A percentile compares a stretch with the other conserved stretches of the same genome.
Conservation (phyloP, 2,797 vertebrate genomes). For the Cyprinella venusta region DNA sequence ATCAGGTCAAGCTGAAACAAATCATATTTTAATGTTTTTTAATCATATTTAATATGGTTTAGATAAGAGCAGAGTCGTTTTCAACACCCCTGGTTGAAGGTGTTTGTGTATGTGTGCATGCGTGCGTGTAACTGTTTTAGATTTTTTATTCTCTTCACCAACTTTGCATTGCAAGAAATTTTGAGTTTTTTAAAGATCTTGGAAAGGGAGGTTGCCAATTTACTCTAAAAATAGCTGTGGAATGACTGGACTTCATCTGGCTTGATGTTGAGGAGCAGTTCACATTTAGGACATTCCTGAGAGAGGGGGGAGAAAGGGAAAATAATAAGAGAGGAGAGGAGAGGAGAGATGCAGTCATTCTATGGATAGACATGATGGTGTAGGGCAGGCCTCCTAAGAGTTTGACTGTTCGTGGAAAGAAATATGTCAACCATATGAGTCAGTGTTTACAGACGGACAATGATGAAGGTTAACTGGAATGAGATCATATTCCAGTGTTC, state of each 20-base stretch:
- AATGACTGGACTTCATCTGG: conserved; percentile 35
- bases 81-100: too few relatives aligned
- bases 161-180: background rate
- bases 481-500: background rate
- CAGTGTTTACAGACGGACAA: background rate
- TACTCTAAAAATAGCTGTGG: conserved; percentile 34
- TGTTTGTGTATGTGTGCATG: too few relatives aligned
- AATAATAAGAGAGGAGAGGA: background rate
- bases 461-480: conserved; percentile 15
- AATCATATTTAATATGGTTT: too few relatives aligned
- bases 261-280: conserved; percentile 21
- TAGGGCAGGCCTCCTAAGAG: background rate
- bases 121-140: too few relatives aligned
- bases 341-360: background rate
- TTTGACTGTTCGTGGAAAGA: conserved; percentile 20
- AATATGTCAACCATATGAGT: conserved; percentile 3
- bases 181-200: background rate
- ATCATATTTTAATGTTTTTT: too few relatives aligned
- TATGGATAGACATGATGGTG: background rate
- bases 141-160: background rate
- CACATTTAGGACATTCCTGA: conserved; percentile 29
- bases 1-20: too few relatives aligned
- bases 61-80: too few relatives aligned
- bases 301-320: background rate
- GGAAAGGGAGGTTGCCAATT: conserved; percentile 20